Conservation (phyloP, 2,797 vertebrate genomes). For the Bradypodion ventrale region DNA sequence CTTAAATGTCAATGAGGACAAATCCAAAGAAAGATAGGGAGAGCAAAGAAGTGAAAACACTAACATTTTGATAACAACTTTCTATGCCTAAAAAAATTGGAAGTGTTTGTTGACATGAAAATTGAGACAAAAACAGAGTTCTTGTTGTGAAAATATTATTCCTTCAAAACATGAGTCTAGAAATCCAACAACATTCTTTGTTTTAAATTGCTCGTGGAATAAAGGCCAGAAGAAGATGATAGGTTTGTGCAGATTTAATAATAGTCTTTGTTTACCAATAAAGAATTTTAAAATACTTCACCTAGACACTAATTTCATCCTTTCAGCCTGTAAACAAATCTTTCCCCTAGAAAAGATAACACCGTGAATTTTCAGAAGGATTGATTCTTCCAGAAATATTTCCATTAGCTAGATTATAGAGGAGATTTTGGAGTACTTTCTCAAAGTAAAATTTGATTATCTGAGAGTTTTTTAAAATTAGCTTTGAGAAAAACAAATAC, state of each 20-base stretch:
- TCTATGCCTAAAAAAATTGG: neutral
- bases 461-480: slow-evolving; percentile 6
- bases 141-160: neutral
- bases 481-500: slow-evolving; percentile 19
- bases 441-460: neutral
- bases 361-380: neutral
- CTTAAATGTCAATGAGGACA: neutral
- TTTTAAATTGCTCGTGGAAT: neutral
- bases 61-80: neutral
- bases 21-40: neutral
- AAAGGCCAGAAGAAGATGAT: neutral
- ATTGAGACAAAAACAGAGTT: neutral
- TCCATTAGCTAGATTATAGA: slow-evolving; percentile 1
- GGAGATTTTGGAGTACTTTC: slow-evolving; percentile 4
- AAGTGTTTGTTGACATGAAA: neutral
- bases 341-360: neutral
- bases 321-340: neutral
- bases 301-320: neutral
- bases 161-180: neutral
- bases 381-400: slow-evolving; percentile 11
- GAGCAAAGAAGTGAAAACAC: neutral
- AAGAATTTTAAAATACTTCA: neutral
- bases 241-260: neutral
- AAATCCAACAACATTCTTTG: neutral
- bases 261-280: neutral